These are phyloP conservation scores for Dallia pectoralis DNA, from an alignment of 2,797 vertebrate genomes.

Conservation along the genomic window DNA sequence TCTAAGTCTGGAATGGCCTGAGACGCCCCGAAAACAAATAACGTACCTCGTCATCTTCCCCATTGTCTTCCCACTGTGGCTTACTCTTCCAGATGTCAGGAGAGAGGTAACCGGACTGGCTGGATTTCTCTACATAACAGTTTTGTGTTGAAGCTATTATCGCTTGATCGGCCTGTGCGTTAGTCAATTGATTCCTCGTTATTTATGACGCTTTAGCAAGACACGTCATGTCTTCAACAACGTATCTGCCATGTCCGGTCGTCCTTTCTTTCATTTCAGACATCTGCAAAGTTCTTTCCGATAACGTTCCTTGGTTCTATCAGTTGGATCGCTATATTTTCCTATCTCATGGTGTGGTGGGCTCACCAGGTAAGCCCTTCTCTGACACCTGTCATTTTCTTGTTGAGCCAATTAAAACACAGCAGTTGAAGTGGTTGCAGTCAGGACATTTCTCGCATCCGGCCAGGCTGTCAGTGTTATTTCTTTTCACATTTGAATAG, in stretches of 20 bases:
- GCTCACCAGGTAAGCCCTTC: conserved; percentile 89
- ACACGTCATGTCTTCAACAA: background rate
- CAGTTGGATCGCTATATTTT: conserved; percentile 92
- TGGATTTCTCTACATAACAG: background rate
- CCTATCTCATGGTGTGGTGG: conserved; percentile 99
- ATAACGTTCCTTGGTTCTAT: conserved; percentile 92
- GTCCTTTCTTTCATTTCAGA: conserved; percentile 61
- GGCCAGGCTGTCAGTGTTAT: too few relatives aligned
- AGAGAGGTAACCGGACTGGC: conserved; percentile 79
- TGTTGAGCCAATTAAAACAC: background rate
- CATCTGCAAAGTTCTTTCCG: conserved; percentile 83
- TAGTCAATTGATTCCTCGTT: background rate
- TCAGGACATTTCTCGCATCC: background rate
- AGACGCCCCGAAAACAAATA: conserved; percentile 80
- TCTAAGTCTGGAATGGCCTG: conserved; percentile 90
- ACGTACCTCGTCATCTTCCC: conserved; percentile 89
- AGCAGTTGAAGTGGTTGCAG: background rate
- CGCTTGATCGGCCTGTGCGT: background rate
- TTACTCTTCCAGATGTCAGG: conserved; percentile 90
- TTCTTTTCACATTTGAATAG: too few relatives aligned
- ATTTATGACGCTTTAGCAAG: background rate
- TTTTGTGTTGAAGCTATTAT: background rate
- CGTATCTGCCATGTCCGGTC: too few relatives aligned
- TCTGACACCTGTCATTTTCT: background rate
- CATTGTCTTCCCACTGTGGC: conserved; percentile 90